Evolutionary conservation across 2,888 invertebrate species (phyloP), one percentile per base, ranked within the genome.

Genomic region (Diplazon laetatorius): DNA sequence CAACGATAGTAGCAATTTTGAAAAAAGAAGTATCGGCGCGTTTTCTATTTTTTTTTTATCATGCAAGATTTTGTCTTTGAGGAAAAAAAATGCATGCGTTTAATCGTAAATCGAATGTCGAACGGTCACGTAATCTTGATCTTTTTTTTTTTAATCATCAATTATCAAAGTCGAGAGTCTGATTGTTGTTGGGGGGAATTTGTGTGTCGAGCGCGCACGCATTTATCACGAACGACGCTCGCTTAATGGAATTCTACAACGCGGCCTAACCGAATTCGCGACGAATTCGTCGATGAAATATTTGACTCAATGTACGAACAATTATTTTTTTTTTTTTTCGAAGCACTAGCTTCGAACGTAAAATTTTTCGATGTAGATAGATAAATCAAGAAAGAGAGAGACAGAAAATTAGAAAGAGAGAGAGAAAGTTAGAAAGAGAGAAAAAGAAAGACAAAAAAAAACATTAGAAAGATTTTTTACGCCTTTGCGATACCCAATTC

Each of bases 401-500:
- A 30, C 6, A 30, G 30, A 30, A 30, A 30, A 30, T 5, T 30
- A 30, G 30, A 30, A 6, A 30, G 6, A 16, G 8, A 20, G 16
- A 10, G 48, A 20, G 18, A 48, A 48, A 74, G n/a, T n/a, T n/a
- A n/a, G n/a, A n/a, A n/a, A n/a, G n/a, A n/a, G n/a, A n/a, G n/a
- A n/a, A n/a, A n/a, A n/a, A n/a, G 30, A 30, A 30, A 16, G 8
- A 20, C 18, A 10, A 18, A 20, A 48, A 48, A 48, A 74, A 42
- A 71, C 62, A n/a, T n/a, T n/a, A n/a, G n/a, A n/a, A n/a, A n/a
- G n/a, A n/a, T 62, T 71, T 78, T 78, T 66, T 74, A 78, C 74
- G 74, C 65, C 66, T 74, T 74, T 55, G 70, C 78, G 62, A 63
- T 60, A 68, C 39, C 20, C 60, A 46, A 74, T 55, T 78, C 78